Evolutionary conservation across 2,888 invertebrate species (phyloP).

Genomic region (Drosophila ochracea): DNA sequence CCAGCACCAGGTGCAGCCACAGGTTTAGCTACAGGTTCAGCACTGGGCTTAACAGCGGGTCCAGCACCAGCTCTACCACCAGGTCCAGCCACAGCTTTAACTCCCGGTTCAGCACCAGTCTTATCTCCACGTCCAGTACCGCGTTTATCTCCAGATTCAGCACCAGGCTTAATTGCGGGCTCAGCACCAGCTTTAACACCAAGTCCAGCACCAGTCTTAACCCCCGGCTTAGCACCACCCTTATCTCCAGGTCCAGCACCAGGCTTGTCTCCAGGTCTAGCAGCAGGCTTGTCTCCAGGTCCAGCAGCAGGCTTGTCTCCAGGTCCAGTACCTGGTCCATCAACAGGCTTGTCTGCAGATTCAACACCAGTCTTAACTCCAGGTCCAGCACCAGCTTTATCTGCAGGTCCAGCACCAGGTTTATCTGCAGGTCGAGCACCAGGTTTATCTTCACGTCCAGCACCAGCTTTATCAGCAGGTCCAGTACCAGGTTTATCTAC

Average conservation of each 20-base stretch:
- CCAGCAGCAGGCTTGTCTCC: neutral
- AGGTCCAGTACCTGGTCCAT: neutral
- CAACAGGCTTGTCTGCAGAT: neutral
- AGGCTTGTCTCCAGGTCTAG: neutral
- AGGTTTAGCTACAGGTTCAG: neutral
- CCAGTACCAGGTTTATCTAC: conserved; percentile 3
- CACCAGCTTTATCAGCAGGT: neutral
- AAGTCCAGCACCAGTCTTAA: neutral
- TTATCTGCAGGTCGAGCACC: neutral
- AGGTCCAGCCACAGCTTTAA: neutral
- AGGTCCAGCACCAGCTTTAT: neutral
- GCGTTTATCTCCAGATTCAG: neutral
- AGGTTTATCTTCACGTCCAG: conserved; percentile 10
- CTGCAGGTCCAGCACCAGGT: neutral
- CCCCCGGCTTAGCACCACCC: neutral
- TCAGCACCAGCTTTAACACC: neutral
- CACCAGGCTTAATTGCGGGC: neutral
- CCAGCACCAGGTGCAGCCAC: neutral
- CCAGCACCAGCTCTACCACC: neutral
- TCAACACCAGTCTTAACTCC: too few relatives aligned
- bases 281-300: fast-evolving
- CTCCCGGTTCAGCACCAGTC: neutral
- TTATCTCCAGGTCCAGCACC: neutral
- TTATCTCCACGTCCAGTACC: neutral
- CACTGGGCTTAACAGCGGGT: conserved; percentile 6